Evolutionary conservation across 2,797 vertebrate genomes (phyloP).

Genomic region (Rhinogobio ventralis): DNA sequence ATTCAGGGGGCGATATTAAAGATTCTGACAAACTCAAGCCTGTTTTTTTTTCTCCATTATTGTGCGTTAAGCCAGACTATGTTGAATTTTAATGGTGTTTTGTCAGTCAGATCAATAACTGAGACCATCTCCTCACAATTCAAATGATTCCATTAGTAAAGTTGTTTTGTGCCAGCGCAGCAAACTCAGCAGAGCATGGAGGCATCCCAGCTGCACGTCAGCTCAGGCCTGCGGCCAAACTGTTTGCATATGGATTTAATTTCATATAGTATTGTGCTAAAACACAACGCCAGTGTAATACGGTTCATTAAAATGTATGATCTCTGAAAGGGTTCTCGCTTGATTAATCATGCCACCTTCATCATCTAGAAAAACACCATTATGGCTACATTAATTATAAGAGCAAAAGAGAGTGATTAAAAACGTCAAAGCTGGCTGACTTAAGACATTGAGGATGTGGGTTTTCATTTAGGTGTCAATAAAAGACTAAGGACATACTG

Average conservation of each 20-base stretch:
- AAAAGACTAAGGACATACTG: background rate
- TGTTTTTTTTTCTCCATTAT: slow-evolving; percentile 8
- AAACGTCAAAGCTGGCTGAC: slow-evolving; percentile 22
- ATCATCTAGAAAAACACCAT: slow-evolving; percentile 41
- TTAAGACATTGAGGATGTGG: background rate
- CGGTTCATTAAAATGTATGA: slow-evolving; percentile 52
- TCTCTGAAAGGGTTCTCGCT: slow-evolving; percentile 34
- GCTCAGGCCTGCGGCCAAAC: background rate
- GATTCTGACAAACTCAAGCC: slow-evolving; percentile 32
- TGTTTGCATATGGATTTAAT: slow-evolving; percentile 23
- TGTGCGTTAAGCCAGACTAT: slow-evolving; percentile 36
- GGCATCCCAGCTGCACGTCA: background rate
- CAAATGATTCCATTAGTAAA: slow-evolving; percentile 52
- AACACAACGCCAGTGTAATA: slow-evolving; percentile 19
- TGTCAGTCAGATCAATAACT: slow-evolving; percentile 54
- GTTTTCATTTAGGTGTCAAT: slow-evolving; percentile 16
- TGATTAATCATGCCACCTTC: slow-evolving; percentile 27
- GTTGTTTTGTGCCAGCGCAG: slow-evolving; percentile 44
- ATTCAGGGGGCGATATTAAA: slow-evolving; percentile 13
- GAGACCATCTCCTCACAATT: slow-evolving; percentile 19
- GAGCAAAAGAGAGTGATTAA: slow-evolving; percentile 26
- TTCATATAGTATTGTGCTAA: slow-evolving; percentile 23
- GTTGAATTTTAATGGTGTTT: slow-evolving; percentile 54
- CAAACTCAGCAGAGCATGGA: slow-evolving; percentile 22
- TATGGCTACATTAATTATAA: slow-evolving; percentile 46